Conservation (phyloP, 2,113 vertebrate genomes). For the Spea multiplicata region DNA sequence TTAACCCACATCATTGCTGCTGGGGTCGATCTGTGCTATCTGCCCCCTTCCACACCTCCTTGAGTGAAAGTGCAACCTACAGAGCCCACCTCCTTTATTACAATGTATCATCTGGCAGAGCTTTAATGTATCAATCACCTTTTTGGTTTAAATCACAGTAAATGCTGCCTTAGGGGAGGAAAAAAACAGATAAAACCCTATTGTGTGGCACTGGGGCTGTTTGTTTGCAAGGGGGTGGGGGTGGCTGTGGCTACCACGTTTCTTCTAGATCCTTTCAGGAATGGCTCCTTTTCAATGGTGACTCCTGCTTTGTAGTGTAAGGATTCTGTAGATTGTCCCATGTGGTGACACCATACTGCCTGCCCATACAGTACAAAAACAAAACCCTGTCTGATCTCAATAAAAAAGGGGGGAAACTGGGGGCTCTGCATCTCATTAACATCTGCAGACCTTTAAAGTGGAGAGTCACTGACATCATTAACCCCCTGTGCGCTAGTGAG, state of each 20-base stretch:
- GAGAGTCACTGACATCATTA: background rate
- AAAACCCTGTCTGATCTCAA: background rate
- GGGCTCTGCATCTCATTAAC: constrained; percentile 22
- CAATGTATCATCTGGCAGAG: background rate
- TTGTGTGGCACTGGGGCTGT: constrained; percentile 24
- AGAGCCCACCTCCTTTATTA: background rate
- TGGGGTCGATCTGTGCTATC: background rate
- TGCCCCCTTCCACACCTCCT: too few relatives aligned
- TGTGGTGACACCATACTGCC: constrained; percentile 35
- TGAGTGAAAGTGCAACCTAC: background rate
- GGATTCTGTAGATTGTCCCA: constrained; percentile 23
- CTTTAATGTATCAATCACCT: background rate
- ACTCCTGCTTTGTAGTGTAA: constrained; percentile 24
- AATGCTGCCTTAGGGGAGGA: background rate
- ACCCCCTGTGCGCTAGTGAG: too few relatives aligned
- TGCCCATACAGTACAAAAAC: background rate
- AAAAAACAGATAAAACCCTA: constrained; percentile 19
- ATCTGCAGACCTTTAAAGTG: background rate
- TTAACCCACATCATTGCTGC: constrained; percentile 8
- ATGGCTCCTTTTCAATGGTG: background rate
- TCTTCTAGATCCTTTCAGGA: constrained; percentile 17
- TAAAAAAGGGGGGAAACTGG: background rate
- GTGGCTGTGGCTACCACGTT: constrained; percentile 29
- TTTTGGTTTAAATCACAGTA: background rate
- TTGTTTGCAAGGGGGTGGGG: constrained; percentile 22